phyloP scores from a whole-genome alignment of 2,113 vertebrate genomes.

The Podiceps cristatus region DNA sequence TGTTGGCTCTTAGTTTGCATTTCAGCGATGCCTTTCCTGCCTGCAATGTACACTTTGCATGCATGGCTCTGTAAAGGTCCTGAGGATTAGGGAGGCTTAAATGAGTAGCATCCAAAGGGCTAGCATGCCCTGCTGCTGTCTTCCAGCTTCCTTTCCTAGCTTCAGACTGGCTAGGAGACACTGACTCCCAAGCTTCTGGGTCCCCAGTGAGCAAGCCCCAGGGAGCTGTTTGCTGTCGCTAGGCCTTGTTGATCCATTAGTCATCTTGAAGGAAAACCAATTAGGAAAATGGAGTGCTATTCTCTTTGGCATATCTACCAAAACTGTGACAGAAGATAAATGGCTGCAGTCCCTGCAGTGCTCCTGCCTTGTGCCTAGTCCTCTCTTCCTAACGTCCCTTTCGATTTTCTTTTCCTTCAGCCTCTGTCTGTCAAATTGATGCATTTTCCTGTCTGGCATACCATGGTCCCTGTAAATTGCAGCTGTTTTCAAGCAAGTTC shows the following conservation, averaged over 20 bases:
- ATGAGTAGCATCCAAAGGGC: not conserved
- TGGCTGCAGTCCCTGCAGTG: not conserved
- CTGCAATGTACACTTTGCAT: not conserved
- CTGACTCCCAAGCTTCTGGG: not conserved
- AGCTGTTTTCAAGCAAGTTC: not conserved
- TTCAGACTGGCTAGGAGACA: not conserved
- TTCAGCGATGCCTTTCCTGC: slow-evolving; percentile 9
- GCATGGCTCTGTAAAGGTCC: not conserved
- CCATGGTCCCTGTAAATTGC: slow-evolving; percentile 1
- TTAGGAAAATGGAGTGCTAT: slow-evolving; percentile 37
- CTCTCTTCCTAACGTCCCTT: not conserved
- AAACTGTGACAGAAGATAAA: slow-evolving; percentile 20
- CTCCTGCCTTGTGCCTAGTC: not conserved
- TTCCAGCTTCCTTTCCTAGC: not conserved
- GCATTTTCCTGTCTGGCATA: slow-evolving; percentile 24
- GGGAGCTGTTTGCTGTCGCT: not conserved
- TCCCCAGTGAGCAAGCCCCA: not conserved
- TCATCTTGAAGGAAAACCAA: slow-evolving; percentile 32
- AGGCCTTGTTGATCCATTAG: slow-evolving; percentile 22
- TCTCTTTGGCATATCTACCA: slow-evolving; percentile 9
- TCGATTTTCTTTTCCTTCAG: slow-evolving; percentile 39
- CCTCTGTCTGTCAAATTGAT: slow-evolving; percentile 54
- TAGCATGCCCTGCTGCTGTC: not conserved
- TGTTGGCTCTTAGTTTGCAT: slow-evolving; percentile 30
- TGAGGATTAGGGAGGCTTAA: slow-evolving; percentile 37